Percentiles rank a stretch among this genome's conserved stretches.
phyloP scores from a whole-genome alignment of 1,140 invertebrate genomes.

The Pseudomyrmex gracilis region DNA sequence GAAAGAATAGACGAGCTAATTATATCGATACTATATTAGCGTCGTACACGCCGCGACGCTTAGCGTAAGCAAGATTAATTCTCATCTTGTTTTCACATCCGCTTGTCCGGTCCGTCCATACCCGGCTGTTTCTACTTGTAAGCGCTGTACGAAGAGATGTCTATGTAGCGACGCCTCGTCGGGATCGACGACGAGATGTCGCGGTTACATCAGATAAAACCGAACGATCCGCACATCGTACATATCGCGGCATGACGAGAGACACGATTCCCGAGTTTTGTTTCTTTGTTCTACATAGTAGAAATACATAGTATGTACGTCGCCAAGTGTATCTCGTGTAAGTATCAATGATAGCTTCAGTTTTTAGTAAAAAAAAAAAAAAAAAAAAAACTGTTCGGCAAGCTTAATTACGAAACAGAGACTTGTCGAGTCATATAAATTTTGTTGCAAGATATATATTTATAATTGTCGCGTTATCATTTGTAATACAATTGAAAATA shows the following conservation, averaged over 20 bases:
- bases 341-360: slow-evolving; percentile 19
- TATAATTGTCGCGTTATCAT: not conserved
- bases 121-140: not conserved
- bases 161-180: not conserved
- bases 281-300: slow-evolving; percentile 15
- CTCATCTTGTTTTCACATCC: slow-evolving; percentile 43
- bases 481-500: not conserved
- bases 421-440: slow-evolving; percentile 16
- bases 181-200: slow-evolving; percentile 52
- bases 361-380: not conserved
- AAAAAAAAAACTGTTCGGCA: slow-evolving; percentile 17
- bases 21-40: slow-evolving; percentile 80
- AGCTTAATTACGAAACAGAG: slow-evolving; percentile 21
- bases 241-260: slow-evolving; percentile 31
- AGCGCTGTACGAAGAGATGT: slow-evolving; percentile 15
- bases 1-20: slow-evolving; percentile 66
- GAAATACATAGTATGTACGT: not conserved
- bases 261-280: slow-evolving; percentile 39
- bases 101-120: slow-evolving; percentile 24
- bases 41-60: slow-evolving; percentile 63
- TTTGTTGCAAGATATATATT: slow-evolving; percentile 16
- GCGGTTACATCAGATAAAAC: slow-evolving; percentile 58
- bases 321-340: slow-evolving; percentile 36
- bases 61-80: slow-evolving; percentile 78
- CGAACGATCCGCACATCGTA: slow-evolving; percentile 42